Evolutionary conservation across 2,113 vertebrate species (phyloP).

Genomic region (Heterochromis multidens): DNA sequence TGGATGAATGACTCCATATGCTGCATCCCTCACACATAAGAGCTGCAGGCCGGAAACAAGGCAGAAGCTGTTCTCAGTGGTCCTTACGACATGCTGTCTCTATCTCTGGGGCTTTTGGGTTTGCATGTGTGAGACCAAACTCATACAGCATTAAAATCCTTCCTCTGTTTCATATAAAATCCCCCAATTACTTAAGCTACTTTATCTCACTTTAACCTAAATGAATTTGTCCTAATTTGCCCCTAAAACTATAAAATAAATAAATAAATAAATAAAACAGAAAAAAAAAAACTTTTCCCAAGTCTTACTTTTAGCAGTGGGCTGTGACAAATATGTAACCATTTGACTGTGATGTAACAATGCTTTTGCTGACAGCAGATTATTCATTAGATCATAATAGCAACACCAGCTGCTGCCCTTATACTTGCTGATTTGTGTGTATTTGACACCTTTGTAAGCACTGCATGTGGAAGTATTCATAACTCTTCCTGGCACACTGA

Average conservation of each 20-base stretch:
- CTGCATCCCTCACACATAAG: conserved; percentile 65
- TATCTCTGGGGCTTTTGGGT: conserved; percentile 41
- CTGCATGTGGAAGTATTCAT: conserved; percentile 33
- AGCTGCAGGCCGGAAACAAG: conserved; percentile 58
- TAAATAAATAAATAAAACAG: not conserved
- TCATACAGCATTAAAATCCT: conserved; percentile 22
- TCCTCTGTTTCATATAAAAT: not conserved
- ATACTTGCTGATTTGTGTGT: conserved; percentile 27
- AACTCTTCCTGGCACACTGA: conserved; percentile 47
- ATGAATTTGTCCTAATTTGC: not conserved
- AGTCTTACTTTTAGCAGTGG: not conserved
- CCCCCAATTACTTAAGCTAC: not conserved
- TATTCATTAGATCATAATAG: conserved; percentile 23
- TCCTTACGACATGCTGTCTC: conserved; percentile 29
- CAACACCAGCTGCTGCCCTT: conserved; percentile 51
- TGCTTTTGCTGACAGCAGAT: conserved; percentile 10
- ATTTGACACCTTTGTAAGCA: conserved; percentile 34
- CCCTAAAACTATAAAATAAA: not conserved
- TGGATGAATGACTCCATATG: conserved; percentile 71
- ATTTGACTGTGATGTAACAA: not conserved
- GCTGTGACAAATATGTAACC: not conserved
- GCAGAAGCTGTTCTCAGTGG: conserved; percentile 51
- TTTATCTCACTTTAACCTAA: not conserved
- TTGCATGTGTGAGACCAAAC: conserved; percentile 38
- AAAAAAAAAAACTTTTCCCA: not conserved